Evolutionary conservation across 1,140 invertebrate genomes (phyloP), one percentile per base, ranked within the genome.

Genomic region (Leptopilina clavipes): DNA sequence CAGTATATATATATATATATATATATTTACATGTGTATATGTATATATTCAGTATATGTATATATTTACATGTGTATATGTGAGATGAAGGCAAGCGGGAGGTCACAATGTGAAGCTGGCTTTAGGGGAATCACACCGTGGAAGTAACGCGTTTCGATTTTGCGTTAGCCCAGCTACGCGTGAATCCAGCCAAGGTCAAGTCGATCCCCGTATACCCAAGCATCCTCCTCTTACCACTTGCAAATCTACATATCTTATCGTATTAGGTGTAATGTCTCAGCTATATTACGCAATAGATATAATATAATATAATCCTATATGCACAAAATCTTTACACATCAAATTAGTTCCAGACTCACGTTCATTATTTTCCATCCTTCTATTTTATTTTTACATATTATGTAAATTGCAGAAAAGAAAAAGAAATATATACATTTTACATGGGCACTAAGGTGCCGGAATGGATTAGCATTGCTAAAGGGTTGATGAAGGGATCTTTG

Each of bases 101-200:
- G 82, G 83, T 86, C 81, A 84, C 82, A 84, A 86, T 88, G 87
- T 86, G 87, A 89, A 88, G 85, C 81, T 82, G 84, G 88, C 89
- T 90, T 89, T 90, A 86, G 88, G 86, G 86, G 89, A 90, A 89
- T 86, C 89, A 90, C 80, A 86, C 85, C 79, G 87, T 90, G 89
- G 89, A 90, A 90, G 89, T 90, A 90, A 90, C 89, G 86, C 86
- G 88, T 88, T 90, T 90, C 89, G 89, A 91, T 91, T 91, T 91
- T 91, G 84, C 89, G 88, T 91, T 91, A 90, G 89, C 84, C 86
- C 89, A 90, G 87, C 89, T 90, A 90, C 89, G 89, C 89, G 89
- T 90, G 88, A 90, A 90, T 88, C 89, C 87, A 90, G 89, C 89
- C 89, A 91, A 91, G 89, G 89, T 91, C 89, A 91, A 90, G 89